Base-by-base conservation (phyloP, 2,797 vertebrate species). In the Leucoraja ocellata region DNA sequence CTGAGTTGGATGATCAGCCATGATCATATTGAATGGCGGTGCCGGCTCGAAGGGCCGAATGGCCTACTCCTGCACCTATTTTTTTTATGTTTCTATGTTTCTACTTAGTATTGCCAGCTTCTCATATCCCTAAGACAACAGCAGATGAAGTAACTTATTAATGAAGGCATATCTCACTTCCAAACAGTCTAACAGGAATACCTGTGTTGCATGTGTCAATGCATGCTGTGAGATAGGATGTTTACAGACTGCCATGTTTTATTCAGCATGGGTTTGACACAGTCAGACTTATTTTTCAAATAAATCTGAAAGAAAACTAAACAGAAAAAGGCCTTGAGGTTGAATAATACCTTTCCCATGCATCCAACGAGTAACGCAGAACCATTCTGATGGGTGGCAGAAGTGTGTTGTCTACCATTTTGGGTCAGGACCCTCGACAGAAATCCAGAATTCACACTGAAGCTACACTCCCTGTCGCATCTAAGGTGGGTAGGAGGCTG, bases 71-170 rank as follows among this genome's bases (percentile, higher is more conserved):
- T 32, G 32, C 32, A 32, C 32, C 32, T 32, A 32, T 32, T 32
- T 32, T 32, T 32, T 32, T 32, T 32, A 32, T 32, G 32, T 32
- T 32, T 32, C 32, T 32, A 32, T 32, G 32, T 32, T 32, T 32
- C 32, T 32, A 73, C 71, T 76, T 54, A 68, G 28, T 76, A 71
- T 74, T 92, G 90, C 71, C 90, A 92, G 90, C 39, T 76, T 92
- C 68, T 76, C 68, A 88, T 88, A 74, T 92, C 88, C 88, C 65
- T 92, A 92, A 92, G 90, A 74, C 90, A 74, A 76, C 68, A 92
- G 39, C 71, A 13, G 39, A 92, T 92, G 71, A 76, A 54, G 90
- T 54, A 74, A n/a, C 23, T 92, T 92, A 92, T 92, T 76, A 92
- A 74, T 36, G 73, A 92, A 92, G 90, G 36, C 39, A 76, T 92